Evolutionary conservation across 2,113 vertebrate genomes (phyloP).

Genomic region (Chaenogobius annularis): DNA sequence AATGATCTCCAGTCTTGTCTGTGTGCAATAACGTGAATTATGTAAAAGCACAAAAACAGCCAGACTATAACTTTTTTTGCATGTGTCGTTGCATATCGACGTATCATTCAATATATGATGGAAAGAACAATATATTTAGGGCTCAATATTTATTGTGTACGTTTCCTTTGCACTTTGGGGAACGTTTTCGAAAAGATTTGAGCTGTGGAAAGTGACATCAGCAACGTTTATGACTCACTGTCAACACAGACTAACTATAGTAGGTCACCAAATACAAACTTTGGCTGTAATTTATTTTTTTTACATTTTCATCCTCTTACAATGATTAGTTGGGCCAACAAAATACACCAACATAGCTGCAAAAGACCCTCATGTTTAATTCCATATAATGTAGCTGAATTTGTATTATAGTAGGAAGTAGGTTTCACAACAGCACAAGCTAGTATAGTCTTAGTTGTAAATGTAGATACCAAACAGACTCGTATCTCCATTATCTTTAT

Average conservation of each 20-base stretch:
- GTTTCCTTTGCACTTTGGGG: no score
- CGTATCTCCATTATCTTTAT: background rate
- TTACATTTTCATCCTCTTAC: background rate
- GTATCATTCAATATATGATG: no score
- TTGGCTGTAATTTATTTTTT: no score
- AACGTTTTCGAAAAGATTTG: no score
- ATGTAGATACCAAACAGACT: background rate
- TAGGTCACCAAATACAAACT: no score
- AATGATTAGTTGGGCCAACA: background rate
- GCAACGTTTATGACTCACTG: no score
- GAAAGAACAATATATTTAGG: no score
- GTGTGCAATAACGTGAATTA: background rate
- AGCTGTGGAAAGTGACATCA: no score
- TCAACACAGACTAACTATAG: no score
- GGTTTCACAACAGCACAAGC: background rate
- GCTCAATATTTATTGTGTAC: no score
- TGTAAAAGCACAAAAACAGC: no score
- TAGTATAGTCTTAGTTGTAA: background rate
- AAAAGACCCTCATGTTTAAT: background rate
- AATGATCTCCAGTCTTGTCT: conserved; percentile 17
- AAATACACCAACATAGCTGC: background rate
- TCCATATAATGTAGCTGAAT: background rate
- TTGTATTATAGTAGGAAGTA: background rate
- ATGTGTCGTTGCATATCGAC: conserved; percentile 14
- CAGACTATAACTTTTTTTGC: background rate